Evolutionary conservation across 1,140 invertebrate species (phyloP).

Genomic region (Drosophila leontia): DNA sequence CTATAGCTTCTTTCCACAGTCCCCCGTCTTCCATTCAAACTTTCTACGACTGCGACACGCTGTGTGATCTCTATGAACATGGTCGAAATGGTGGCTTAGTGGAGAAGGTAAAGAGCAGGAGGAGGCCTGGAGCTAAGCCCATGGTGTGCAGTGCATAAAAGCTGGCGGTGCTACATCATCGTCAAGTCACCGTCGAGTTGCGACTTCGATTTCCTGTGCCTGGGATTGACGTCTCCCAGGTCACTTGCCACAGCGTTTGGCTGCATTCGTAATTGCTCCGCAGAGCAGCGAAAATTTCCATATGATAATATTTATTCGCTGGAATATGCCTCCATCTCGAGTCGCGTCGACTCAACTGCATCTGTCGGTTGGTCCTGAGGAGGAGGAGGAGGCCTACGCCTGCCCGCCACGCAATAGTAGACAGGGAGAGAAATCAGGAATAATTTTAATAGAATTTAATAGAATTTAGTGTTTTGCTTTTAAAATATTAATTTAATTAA

Average conservation of each 20-base stretch:
- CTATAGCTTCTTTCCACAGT: slow-evolving; percentile 3
- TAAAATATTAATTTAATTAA: background rate
- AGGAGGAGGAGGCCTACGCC: slow-evolving; percentile 48
- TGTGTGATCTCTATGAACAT: slow-evolving; percentile 72
- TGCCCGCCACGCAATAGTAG: slow-evolving; percentile 65
- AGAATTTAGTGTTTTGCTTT: background rate
- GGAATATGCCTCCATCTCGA: slow-evolving; percentile 72
- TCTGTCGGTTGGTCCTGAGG: slow-evolving; percentile 23
- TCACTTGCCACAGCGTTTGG: slow-evolving; percentile 64
- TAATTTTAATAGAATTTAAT: background rate
- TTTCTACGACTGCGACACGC: slow-evolving; percentile 68
- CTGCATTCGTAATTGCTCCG: slow-evolving; percentile 77
- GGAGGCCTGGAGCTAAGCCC: background rate
- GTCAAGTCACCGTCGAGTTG: slow-evolving; percentile 78
- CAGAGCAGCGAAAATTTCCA: slow-evolving; percentile 71
- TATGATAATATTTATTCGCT: slow-evolving; percentile 83
- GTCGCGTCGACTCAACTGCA: slow-evolving; percentile 38
- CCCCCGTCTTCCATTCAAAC: slow-evolving; percentile 41
- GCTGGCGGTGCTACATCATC: slow-evolving; percentile 76
- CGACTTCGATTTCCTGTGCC: slow-evolving; percentile 81
- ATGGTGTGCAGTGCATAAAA: slow-evolving; percentile 44
- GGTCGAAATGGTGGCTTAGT: slow-evolving; percentile 10
- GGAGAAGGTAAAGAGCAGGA: background rate
- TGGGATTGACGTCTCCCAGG: slow-evolving; percentile 73
- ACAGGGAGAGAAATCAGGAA: background rate